Conservation (phyloP, 2,797 vertebrate species). For the Macropodus opercularis region DNA sequence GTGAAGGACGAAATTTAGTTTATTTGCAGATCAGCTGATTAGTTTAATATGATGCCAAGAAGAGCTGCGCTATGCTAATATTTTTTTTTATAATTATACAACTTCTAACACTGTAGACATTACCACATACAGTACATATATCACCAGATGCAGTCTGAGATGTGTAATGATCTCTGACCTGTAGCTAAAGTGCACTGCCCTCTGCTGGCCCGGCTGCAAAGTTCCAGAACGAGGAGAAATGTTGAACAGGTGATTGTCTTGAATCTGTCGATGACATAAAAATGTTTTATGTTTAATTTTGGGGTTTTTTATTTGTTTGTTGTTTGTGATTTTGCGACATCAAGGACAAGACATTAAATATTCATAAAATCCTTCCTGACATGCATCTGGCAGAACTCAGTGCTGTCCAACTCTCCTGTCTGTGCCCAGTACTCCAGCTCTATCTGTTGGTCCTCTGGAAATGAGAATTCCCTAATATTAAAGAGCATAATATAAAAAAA, state of each 20-base stretch:
- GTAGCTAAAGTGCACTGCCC: constrained; percentile 85
- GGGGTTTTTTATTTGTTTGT: background rate
- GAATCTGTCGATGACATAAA: constrained; percentile 51
- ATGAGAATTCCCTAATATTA: constrained; percentile 87
- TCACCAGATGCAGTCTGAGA: no score
- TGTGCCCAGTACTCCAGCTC: constrained; percentile 89
- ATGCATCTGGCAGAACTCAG: constrained; percentile 88
- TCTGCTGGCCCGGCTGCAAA: constrained; percentile 86
- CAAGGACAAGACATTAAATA: no score
- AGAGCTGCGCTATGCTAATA: background rate
- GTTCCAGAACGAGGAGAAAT: constrained; percentile 85
- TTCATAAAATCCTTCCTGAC: constrained; percentile 41
- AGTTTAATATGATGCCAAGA: background rate
- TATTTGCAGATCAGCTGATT: background rate
- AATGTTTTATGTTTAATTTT: background rate
- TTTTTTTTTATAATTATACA: no score
- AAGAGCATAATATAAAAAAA: constrained; percentile 11
- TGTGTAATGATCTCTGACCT: constrained; percentile 79
- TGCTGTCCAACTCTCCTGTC: constrained; percentile 79
- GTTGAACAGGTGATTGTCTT: constrained; percentile 87
- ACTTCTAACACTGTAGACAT: no score
- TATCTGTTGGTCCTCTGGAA: constrained; percentile 90
- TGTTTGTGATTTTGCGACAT: background rate
- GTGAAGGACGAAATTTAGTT: constrained; percentile 21
- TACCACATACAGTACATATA: no score